Conservation (phyloP, 92 coral and sea anemone genomes). For the Plumapathes pennacea region DNA sequence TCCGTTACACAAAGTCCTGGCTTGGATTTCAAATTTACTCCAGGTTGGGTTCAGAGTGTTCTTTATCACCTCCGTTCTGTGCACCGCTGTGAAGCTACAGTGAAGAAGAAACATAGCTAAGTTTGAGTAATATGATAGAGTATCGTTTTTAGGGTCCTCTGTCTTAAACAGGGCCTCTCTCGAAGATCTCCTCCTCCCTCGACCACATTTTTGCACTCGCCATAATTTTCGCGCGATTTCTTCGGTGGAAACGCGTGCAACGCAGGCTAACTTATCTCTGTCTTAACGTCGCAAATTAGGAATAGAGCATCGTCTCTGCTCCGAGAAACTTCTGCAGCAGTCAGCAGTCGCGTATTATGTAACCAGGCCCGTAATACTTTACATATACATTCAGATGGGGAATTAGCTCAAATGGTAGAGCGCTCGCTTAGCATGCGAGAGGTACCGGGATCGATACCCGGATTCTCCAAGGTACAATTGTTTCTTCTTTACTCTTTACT, state of each 20-base stretch:
- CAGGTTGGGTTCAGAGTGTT: conserved; percentile 91
- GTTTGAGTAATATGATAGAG: neutral
- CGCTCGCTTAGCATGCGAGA: conserved; percentile 72
- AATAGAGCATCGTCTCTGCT: too few species aligned
- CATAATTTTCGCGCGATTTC: too few species aligned
- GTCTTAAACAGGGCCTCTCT: neutral
- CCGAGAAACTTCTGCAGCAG: too few species aligned
- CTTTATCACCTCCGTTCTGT: conserved; percentile 94
- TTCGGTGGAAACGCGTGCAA: too few species aligned
- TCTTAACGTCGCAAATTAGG: too few species aligned
- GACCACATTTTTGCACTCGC: too few species aligned
- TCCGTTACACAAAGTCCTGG: conserved; percentile 88
- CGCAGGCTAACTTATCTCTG: too few species aligned
- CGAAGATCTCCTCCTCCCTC: too few species aligned
- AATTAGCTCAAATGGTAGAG: conserved; percentile 67
- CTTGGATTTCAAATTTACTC: conserved; percentile 69
- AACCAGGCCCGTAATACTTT: too few species aligned
- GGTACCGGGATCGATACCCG: conserved; percentile 76
- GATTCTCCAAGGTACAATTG: conserved; percentile 72
- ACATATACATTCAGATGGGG: too few species aligned
- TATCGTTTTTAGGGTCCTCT: neutral
- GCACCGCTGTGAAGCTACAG: conserved; percentile 84
- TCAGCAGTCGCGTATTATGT: too few species aligned
- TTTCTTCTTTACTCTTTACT: too few species aligned
- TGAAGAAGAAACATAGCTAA: neutral